Evolutionary conservation across 2,888 invertebrate species (phyloP).

Genomic region (Andrena bicolor): DNA sequence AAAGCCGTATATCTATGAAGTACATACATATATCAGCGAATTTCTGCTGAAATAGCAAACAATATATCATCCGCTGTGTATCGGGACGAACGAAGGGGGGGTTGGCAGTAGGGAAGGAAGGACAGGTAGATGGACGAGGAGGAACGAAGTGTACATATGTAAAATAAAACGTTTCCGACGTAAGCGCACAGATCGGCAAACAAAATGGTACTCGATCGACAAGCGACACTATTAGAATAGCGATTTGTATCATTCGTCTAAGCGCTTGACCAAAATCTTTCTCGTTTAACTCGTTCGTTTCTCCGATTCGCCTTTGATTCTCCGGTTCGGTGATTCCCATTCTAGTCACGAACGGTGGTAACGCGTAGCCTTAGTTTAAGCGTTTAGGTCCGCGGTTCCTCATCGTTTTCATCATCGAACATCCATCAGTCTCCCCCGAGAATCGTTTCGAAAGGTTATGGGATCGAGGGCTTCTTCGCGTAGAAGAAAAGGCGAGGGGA

Average conservation of each 20-base stretch:
- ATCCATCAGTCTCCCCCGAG: neutral
- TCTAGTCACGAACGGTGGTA: conserved; percentile 35
- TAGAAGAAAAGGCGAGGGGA: neutral
- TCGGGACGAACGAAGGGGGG: neutral
- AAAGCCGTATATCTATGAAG: conserved; percentile 10
- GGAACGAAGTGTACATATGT: conserved; percentile 74
- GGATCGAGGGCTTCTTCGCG: neutral
- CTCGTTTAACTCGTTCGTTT: conserved; percentile 37
- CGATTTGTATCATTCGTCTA: conserved; percentile 70
- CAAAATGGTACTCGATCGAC: conserved; percentile 48
- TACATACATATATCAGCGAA: conserved; percentile 15
- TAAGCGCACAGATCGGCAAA: conserved; percentile 76
- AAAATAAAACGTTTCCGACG: conserved; percentile 74
- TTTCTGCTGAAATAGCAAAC: conserved; percentile 40
- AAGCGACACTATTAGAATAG: conserved; percentile 64
- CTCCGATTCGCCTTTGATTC: conserved; percentile 24
- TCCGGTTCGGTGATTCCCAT: conserved; percentile 7
- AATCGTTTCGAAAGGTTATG: neutral
- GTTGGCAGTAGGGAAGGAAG: neutral
- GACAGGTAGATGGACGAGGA: neutral
- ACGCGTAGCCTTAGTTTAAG: conserved; percentile 42
- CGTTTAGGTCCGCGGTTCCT: conserved; percentile 52
- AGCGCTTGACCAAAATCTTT: conserved; percentile 74
- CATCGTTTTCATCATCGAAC: conserved; percentile 39
- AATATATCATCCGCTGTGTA: conserved; percentile 29